phyloP scores from a whole-genome alignment of 2,113 vertebrate species.

The Thomomys bottae region DNA sequence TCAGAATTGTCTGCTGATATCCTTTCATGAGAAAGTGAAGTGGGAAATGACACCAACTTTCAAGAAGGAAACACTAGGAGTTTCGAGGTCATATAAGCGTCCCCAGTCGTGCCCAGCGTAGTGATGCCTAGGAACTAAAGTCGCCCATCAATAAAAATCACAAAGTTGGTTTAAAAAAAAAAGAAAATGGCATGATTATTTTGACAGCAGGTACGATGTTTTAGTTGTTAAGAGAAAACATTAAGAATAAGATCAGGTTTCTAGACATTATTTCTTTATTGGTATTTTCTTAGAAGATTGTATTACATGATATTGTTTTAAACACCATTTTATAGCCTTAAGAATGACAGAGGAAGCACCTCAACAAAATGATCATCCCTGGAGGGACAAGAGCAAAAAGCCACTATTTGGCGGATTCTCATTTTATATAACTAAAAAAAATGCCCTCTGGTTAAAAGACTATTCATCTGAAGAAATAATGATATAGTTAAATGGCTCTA shows the following conservation, averaged over 20 bases:
- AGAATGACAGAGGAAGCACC: conserved; percentile 60
- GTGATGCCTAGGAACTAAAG: no score
- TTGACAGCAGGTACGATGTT: conserved; percentile 67
- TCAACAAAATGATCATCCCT: conserved; percentile 64
- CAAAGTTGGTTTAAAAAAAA: no score
- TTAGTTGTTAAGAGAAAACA: conserved; percentile 64
- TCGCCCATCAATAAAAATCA: no score
- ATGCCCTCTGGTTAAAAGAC: conserved; percentile 60
- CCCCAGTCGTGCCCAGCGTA: no score
- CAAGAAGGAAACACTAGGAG: background rate
- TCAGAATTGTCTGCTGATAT: conserved; percentile 2
- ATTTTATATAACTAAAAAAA: conserved; percentile 46
- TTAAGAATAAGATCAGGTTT: conserved; percentile 63
- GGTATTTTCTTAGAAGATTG: conserved; percentile 60
- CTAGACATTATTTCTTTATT: conserved; percentile 61
- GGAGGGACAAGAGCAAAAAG: conserved; percentile 51
- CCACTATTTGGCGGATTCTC: conserved; percentile 41
- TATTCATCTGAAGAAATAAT: conserved; percentile 57
- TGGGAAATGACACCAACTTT: background rate
- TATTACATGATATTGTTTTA: conserved; percentile 66
- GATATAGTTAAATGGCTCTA: conserved; percentile 53
- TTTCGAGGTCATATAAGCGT: conserved; percentile 50
- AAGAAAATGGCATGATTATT: conserved; percentile 64
- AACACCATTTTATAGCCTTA: conserved; percentile 66
- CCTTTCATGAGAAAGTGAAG: conserved; percentile 9